Percentiles rank a stretch among this genome's conserved stretches.
Conservation (phyloP, 2,888 invertebrate genomes). For the Drosophila ustulata region DNA sequence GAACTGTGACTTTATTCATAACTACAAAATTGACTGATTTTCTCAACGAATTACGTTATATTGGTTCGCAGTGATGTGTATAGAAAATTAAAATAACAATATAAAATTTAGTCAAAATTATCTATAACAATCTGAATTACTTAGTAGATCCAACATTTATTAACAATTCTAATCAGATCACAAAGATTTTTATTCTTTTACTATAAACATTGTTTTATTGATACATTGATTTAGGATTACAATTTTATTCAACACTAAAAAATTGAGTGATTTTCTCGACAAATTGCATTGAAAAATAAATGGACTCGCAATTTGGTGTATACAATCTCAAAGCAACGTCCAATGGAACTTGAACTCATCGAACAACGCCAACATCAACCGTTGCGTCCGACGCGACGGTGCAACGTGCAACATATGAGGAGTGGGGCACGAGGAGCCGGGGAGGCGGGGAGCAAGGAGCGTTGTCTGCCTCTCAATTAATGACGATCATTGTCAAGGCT, state of each 20-base stretch:
- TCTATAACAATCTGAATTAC: too few species aligned
- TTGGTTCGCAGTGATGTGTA: too few species aligned
- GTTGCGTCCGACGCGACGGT: constrained; percentile 28
- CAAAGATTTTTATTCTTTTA: too few species aligned
- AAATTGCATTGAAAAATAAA: background rate
- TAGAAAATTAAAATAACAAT: too few species aligned
- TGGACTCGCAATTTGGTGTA: background rate
- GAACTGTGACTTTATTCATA: too few species aligned
- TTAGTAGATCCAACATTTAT: too few species aligned
- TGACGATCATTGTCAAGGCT: constrained; percentile 81
- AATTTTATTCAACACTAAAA: too few species aligned
- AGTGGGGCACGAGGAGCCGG: constrained; percentile 5
- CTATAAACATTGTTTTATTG: background rate
- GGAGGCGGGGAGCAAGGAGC: constrained; percentile 10
- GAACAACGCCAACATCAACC: constrained; percentile 54
- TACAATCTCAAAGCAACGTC: constrained; percentile 15
- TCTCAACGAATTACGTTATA: too few species aligned
- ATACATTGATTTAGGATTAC: too few species aligned
- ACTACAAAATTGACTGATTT: too few species aligned
- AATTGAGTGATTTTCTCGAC: background rate
- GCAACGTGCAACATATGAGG: constrained; percentile 21
- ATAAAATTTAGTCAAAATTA: too few species aligned
- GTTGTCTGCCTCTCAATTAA: constrained; percentile 75
- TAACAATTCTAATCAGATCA: too few species aligned
- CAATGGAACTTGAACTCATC: constrained; percentile 55